These are phyloP conservation scores for Agelas oroides DNA, from an alignment of 37 sponge, comb jelly and placozoan genomes.

Conservation along the genomic window DNA sequence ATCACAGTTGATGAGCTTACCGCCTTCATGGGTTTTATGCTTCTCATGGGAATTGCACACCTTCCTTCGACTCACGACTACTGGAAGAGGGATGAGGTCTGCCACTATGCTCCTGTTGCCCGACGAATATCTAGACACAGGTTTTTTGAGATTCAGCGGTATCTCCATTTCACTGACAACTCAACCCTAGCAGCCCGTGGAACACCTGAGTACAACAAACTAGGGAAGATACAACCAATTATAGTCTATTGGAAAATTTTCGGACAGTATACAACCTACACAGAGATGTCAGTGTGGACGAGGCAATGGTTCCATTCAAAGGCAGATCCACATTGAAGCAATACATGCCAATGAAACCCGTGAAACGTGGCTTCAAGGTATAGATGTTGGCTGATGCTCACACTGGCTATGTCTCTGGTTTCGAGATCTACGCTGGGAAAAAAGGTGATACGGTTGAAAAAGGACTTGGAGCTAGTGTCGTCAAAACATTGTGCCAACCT, in stretches of 20 bases:
- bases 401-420: slow-evolving; percentile 24
- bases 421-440: slow-evolving; percentile 34
- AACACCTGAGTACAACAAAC: slow-evolving; percentile 22
- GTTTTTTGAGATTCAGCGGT: slow-evolving; percentile 37
- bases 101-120: slow-evolving; percentile 42
- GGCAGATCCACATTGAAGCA: slow-evolving; percentile 40
- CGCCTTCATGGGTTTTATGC: slow-evolving; percentile 45
- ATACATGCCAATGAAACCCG: slow-evolving; percentile 43
- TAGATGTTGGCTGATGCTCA: slow-evolving; percentile 18
- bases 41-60: slow-evolving; percentile 47
- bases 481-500: too few relatives aligned
- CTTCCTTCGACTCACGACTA: slow-evolving; percentile 35
- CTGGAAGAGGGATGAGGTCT: slow-evolving; percentile 51
- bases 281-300: slow-evolving; percentile 10
- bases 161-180: slow-evolving; percentile 47
- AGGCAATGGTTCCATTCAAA: slow-evolving; percentile 46
- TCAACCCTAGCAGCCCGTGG: slow-evolving; percentile 7
- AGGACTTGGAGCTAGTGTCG: slow-evolving; percentile 25
- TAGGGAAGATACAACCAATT: slow-evolving; percentile 36
- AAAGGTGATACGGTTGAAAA: neutral
- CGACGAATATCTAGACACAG: slow-evolving; percentile 26
- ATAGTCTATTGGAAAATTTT: slow-evolving; percentile 3
- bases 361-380: slow-evolving; percentile 47
- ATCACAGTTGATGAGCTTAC: slow-evolving; percentile 17
- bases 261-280: slow-evolving; percentile 4